A percentile compares a stretch with the other conserved stretches of the same genome.
phyloP scores from a whole-genome alignment of 2,888 invertebrate genomes.

The Thymelicus sylvestris region DNA sequence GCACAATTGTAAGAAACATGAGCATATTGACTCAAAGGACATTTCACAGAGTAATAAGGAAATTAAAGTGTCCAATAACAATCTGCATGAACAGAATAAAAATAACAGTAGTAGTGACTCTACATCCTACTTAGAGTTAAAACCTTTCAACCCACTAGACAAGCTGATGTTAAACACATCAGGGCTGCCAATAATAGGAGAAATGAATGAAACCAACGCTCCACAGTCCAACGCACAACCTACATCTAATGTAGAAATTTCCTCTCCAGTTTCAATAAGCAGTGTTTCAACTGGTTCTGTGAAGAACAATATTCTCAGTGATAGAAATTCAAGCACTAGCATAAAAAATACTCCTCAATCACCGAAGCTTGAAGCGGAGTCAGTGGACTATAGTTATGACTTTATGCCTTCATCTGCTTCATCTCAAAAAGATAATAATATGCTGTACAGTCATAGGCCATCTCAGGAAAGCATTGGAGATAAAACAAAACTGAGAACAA shows the following conservation, averaged over 20 bases:
- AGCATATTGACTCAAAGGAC: conserved; percentile 4
- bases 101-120: conserved; percentile 72
- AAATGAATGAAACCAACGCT: conserved; percentile 46
- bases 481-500: conserved; percentile 48
- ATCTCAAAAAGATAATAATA: conserved; percentile 47
- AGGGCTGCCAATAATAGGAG: conserved; percentile 55
- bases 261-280: conserved; percentile 53
- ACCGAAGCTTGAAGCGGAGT: conserved; percentile 61
- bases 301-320: conserved; percentile 50
- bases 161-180: conserved; percentile 65
- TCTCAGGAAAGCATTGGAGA: conserved; percentile 46
- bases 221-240: conserved; percentile 29
- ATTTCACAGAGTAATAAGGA: conserved; percentile 38
- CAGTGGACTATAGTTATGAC: conserved; percentile 72
- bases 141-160: conserved; percentile 65
- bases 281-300: conserved; percentile 54
- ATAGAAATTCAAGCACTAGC: conserved; percentile 46
- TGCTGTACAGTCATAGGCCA: conserved; percentile 25
- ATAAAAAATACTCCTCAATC: conserved; percentile 52
- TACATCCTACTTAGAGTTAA: conserved; percentile 74
- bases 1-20: conserved; percentile 16
- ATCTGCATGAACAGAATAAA: conserved; percentile 54
- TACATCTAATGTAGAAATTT: conserved; percentile 47
- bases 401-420: conserved; percentile 62
- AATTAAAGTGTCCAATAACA: conserved; percentile 40